A percentile compares a stretch with the other conserved stretches of the same genome.
These are phyloP conservation scores for Pseudomugil tenellus DNA, from an alignment of 2,797 vertebrate genomes.

Conservation along the genomic window DNA sequence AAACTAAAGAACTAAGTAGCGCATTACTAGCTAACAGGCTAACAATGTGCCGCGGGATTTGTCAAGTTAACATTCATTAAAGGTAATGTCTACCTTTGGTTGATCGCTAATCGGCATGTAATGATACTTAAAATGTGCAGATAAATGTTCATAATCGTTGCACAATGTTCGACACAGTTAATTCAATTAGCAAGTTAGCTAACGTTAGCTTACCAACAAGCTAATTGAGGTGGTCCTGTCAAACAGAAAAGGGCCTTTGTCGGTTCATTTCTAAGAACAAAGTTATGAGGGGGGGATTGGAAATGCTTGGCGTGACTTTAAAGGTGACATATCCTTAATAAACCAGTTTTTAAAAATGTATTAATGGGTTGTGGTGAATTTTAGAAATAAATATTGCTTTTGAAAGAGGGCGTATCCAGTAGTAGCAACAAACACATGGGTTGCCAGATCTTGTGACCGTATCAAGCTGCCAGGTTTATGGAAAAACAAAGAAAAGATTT, in stretches of 20 bases:
- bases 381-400: not conserved
- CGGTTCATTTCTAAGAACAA: not conserved
- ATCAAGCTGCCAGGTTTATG: not conserved
- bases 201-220: constrained; percentile 33
- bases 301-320: accelerated
- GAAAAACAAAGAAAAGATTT: too few species aligned
- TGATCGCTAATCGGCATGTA: not conserved
- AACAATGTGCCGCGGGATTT: constrained; percentile 19
- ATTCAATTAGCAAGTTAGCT: constrained; percentile 4
- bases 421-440: constrained; percentile 17
- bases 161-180: not conserved
- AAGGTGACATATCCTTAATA: too few species aligned
- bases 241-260: constrained; percentile 15
- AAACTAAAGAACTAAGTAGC: not conserved
- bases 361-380: not conserved
- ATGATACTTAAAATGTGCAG: too few species aligned
- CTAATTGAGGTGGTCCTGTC: constrained; percentile 4
- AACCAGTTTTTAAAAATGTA: not conserved
- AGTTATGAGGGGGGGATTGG: not conserved
- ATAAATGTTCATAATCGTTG: accelerated
- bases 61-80: constrained; percentile 6
- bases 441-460: constrained; percentile 3
- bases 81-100: not conserved
- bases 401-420: constrained; percentile 38
- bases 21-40: constrained; percentile 25